Evolutionary conservation across 2,797 vertebrate genomes (phyloP), one percentile per base, ranked within the genome.

Genomic region (Eidolon dupreanum): DNA sequence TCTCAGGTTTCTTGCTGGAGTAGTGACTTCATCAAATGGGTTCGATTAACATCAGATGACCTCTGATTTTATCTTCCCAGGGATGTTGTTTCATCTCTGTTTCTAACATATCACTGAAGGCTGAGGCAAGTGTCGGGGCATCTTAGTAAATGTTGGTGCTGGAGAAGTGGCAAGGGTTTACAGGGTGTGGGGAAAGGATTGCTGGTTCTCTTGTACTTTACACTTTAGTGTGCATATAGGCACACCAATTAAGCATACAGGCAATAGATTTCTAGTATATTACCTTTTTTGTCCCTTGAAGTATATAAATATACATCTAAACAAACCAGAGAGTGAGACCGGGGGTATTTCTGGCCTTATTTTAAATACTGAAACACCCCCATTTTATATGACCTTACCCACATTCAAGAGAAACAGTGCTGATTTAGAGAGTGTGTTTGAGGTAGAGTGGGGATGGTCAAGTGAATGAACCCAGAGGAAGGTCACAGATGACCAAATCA

Each of bases 1-100:
- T 74, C 90, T 43, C 55, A 36, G 33, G 8, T 49, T 33, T 74
- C n/a, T 71, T 73, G 28, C 22, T 66, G 8, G 22, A 59, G 12
- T 74, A 41, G 24, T 83, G 36, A 55, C 16, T 71, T 87, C 17
- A 79, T 95, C 73, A 36, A 41, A 31, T 73, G 49, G 20, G 20
- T 82, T 82, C 94, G 46, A 75, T 83, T 73, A 63, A 41, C 59
- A n/a, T 81, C 79, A 82, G 10, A 31, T 79, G 71, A 90, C 53
- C 41, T 87, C 82, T 87, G 43, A 71, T 89, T 93, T 94, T 92
- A 36, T 82, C 68, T 57, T 68, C 77, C 55, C 81, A 61, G 41
- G 31, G 22, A 0, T 61, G 1, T 68, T 70, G 31, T 53, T 88
- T 74, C 63, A 31, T 53, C 66, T 84, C 53, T 81, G 11, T 65